Evolutionary conservation across 2,113 vertebrate species (phyloP), one percentile per base, ranked within the genome.

Genomic region (Campylomormyrus numenius): DNA sequence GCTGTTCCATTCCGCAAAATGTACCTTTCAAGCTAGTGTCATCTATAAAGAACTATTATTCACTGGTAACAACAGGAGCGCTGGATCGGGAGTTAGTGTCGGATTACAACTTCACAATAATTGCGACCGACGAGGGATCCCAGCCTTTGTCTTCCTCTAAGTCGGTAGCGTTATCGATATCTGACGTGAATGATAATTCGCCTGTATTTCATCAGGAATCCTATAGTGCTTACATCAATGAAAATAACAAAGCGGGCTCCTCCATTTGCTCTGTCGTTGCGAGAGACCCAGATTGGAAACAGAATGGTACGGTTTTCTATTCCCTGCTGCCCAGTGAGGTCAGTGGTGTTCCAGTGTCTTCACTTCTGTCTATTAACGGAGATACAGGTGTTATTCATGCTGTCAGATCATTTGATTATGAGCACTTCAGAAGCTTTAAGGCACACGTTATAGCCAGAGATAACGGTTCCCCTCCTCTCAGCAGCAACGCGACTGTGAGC

Each of bases 141-240:
- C 94, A 92, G 0, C 91, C 93, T 56, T 90, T 96, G 3, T 94
- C 91, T 27, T 93, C 91, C 2, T 85, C 92, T 21, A 92, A 70
- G 3, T 21, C 91, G 66, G 91, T 96, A 83, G 88, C 89, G 19
- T 27, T 96, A 48, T 89, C 90, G 11, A 90, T 96, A 52, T 87
- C 91, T 80, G 95, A 96, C 74, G 93, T 91, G 27, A 96, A 96
- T 1, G 94, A 96, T 89, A 96, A 95, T 39, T 90, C 94, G 0
- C 95, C 95, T 24, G 88, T 89, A 11, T 96, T 96, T 89, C 39
- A 88, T n/a, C 86, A 92, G 5, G 50, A 90, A 4, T 90, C 88
- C 15, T 96, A 95, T 88, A 91, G 88, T 5, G 66, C 93, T 7
- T 94, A 93, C 50, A 15, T 96, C 1, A 91, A 89, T 58, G 95